Evolutionary conservation across 2,888 invertebrate genomes (phyloP), one percentile per base, ranked within the genome.

Genomic region (Tipula lateralis): DNA sequence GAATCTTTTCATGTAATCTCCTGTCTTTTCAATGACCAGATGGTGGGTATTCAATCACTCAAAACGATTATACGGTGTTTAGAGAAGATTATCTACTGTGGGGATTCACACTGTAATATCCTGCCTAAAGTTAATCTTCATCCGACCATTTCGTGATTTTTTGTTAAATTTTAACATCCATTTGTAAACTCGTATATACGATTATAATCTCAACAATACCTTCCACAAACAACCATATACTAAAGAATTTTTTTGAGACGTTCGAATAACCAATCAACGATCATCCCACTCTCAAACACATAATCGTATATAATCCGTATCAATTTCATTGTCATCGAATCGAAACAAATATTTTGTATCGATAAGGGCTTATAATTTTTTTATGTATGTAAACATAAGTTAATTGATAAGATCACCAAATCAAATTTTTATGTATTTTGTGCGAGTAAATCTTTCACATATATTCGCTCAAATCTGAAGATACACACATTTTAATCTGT

Each of bases 341-440:
- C 1, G 19, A 50, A 50, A 44, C 50, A 50, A 13, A 50, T 6
- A 50, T 5, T 3, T 24, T 50, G 7, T 66, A n/a, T n/a, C n/a
- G n/a, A n/a, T n/a, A n/a, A n/a, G n/a, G n/a, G n/a, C n/a, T n/a
- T n/a, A n/a, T n/a, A n/a, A n/a, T n/a, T n/a, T n/a, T n/a, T n/a
- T n/a, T n/a, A n/a, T n/a, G 4, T n/a, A 16, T 16, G 4, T 39
- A 39, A 12, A 39, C 39, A 13, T 24, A 66, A 66, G 66, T 66
- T 66, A 66, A 24, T 66, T 66, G 66, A 66, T 66, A 66, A 66
- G 66, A 66, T 66, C 66, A 66, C 24, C 24, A 66, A 66, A 66
- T 66, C 66, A 66, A 24, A 66, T 24, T 66, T 66, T 16, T 3
- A 3, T 3, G n/a, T n/a, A 3, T 44, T 44, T 13, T 44, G 44